phyloP scores from a whole-genome alignment of 2,113 vertebrate species.

The Equus przewalskii region DNA sequence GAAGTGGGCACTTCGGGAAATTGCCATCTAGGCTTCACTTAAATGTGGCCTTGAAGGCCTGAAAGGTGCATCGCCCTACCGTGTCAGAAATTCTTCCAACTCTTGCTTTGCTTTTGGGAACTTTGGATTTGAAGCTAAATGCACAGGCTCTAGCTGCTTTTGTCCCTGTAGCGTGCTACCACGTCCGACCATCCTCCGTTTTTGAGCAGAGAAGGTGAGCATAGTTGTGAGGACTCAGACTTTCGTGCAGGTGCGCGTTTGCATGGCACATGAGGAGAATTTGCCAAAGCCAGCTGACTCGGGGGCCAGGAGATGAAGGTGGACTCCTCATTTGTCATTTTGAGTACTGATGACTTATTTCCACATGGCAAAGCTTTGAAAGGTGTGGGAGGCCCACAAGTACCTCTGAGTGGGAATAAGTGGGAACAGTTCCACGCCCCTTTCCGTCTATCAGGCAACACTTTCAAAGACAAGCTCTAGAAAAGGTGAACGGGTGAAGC shows the following conservation, averaged over 20 bases:
- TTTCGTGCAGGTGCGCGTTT: neutral
- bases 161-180: neutral
- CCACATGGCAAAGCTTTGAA: neutral
- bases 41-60: neutral
- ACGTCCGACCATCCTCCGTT: neutral
- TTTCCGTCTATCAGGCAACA: neutral
- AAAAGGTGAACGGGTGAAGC: neutral
- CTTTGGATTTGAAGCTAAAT: neutral
- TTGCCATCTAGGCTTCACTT: neutral
- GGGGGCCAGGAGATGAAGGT: neutral
- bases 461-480: conserved; percentile 9
- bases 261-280: neutral
- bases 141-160: neutral
- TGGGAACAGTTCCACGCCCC: neutral
- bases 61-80: neutral
- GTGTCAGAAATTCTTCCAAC: neutral
- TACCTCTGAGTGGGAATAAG: neutral
- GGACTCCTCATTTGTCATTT: neutral
- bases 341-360: neutral
- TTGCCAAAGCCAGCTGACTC: neutral
- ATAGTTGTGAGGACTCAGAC: neutral
- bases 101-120: neutral
- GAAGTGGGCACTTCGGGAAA: neutral
- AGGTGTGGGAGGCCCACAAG: neutral
- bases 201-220: neutral